Percentiles rank a stretch among this genome's conserved stretches.
phyloP scores from a whole-genome alignment of 2,888 invertebrate genomes.

The Drosophila colorata region DNA sequence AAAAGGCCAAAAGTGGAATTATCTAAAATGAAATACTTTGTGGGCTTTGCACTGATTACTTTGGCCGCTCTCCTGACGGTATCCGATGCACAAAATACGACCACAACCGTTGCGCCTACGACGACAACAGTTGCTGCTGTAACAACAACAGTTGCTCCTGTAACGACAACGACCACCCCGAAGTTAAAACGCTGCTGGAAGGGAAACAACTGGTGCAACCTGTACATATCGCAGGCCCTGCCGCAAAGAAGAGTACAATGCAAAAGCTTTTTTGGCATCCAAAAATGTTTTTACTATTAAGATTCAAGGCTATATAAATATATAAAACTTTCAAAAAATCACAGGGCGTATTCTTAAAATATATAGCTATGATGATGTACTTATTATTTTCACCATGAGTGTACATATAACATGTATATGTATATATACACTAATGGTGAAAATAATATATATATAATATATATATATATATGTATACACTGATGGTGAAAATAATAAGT shows the following conservation, averaged over 20 bases:
- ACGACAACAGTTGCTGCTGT: neutral
- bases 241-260: conserved; percentile 2
- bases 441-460: too few species aligned
- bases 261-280: conserved; percentile 24
- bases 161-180: neutral
- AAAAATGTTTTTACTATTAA: conserved; percentile 22
- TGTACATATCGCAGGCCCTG: neutral
- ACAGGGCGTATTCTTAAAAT: too few species aligned
- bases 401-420: too few species aligned
- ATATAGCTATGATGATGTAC: too few species aligned
- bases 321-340: too few species aligned
- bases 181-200: conserved; percentile 38
- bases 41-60: conserved; percentile 8
- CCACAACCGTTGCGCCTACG: neutral
- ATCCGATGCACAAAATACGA: neutral
- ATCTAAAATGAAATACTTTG: conserved; percentile 18
- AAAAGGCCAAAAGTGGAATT: neutral
- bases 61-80: conserved; percentile 1
- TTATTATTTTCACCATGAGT: too few species aligned
- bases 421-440: too few species aligned
- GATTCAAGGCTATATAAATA: neutral
- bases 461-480: too few species aligned
- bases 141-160: neutral
- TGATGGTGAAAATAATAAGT: too few species aligned
- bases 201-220: conserved; percentile 43